Evolutionary conservation across 2,113 vertebrate species (phyloP).

Genomic region (Rhadina sibilatrix): DNA sequence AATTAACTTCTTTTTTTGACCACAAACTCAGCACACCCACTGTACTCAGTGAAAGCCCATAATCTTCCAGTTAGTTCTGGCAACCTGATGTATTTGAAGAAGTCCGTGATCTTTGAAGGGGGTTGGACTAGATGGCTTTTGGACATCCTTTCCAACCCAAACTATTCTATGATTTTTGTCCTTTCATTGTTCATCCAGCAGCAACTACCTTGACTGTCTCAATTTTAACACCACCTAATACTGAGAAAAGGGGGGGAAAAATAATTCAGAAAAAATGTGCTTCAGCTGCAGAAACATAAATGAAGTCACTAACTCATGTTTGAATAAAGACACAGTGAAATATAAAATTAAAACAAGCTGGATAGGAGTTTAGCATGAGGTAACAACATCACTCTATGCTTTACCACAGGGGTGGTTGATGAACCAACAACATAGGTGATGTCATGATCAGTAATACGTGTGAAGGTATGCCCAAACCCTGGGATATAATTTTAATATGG

Average conservation of each 20-base stretch:
- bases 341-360: neutral
- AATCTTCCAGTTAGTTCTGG: neutral
- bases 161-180: neutral
- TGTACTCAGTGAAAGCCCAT: neutral
- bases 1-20: neutral
- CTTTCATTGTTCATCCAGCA: neutral
- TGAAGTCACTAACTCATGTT: neutral
- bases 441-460: neutral
- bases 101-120: neutral
- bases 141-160: neutral
- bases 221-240: neutral
- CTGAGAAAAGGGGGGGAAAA: neutral
- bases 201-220: neutral
- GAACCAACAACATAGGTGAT: neutral
- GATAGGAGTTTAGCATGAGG: neutral
- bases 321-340: neutral
- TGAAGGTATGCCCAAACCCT: neutral
- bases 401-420: neutral
- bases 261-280: neutral
- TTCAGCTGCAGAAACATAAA: neutral
- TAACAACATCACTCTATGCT: neutral
- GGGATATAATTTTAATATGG: neutral
- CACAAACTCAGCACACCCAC: rapidly evolving
- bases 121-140: neutral
- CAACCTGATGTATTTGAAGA: neutral